phyloP scores from a whole-genome alignment of 2,113 vertebrate species.

The Larimichthys crocea region DNA sequence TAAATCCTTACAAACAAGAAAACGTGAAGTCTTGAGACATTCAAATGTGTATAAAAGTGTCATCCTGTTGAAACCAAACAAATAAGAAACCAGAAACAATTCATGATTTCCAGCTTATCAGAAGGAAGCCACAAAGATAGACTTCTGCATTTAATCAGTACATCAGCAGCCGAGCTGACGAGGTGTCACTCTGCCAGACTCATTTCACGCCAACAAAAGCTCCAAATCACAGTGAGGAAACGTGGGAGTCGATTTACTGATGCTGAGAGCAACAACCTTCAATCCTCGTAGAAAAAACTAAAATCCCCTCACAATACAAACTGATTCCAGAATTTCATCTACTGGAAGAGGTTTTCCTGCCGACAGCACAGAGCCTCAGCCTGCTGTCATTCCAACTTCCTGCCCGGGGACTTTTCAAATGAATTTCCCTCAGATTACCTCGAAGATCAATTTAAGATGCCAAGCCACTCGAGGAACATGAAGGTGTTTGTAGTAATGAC shows the following conservation, averaged over 20 bases:
- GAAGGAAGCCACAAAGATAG: conserved; percentile 17
- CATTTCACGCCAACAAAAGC: conserved; percentile 47
- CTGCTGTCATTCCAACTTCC: conserved; percentile 35
- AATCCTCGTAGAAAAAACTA: conserved; percentile 19
- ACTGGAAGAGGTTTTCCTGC: background rate
- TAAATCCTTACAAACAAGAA: conserved; percentile 4
- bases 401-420: conserved; percentile 48
- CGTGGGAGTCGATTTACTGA: conserved; percentile 42
- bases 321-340: background rate
- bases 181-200: conserved; percentile 34
- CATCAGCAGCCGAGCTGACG: conserved; percentile 27
- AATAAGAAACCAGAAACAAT: conserved; percentile 14
- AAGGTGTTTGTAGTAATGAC: conserved; percentile 15
- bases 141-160: conserved; percentile 28
- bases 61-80: background rate
- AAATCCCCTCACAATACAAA: background rate
- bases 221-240: conserved; percentile 20
- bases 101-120: conserved; percentile 41
- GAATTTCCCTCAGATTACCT: conserved; percentile 44
- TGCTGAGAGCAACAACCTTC: conserved; percentile 10
- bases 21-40: background rate
- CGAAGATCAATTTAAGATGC: conserved; percentile 34
- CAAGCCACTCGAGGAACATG: background rate
- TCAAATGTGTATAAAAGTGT: no score
- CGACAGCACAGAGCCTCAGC: background rate